These are phyloP conservation scores for Hippocampus kuda DNA, from an alignment of 2,797 vertebrate genomes.

Conservation along the genomic window DNA sequence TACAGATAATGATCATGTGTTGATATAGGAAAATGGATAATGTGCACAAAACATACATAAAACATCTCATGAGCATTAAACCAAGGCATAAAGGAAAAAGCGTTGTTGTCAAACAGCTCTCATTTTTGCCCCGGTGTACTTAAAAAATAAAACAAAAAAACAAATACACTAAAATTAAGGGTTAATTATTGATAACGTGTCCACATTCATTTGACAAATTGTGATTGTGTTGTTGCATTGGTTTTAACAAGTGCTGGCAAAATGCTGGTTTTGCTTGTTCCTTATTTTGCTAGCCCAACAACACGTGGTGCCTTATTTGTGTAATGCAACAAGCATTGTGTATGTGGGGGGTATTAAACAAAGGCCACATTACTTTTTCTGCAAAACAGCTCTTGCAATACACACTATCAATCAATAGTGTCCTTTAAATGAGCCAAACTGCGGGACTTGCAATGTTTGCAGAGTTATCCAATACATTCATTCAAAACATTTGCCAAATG, in stretches of 20 bases:
- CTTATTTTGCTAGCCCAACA: neutral
- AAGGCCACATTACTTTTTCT: neutral
- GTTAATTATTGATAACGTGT: neutral
- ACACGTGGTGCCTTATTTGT: neutral
- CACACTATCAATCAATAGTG: neutral
- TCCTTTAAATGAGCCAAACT: neutral
- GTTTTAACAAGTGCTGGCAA: neutral
- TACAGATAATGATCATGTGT: constrained; percentile 70
- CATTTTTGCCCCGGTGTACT: neutral
- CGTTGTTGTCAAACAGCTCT: constrained; percentile 33
- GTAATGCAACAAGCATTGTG: neutral
- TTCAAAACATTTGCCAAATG: neutral
- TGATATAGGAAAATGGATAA: constrained; percentile 68
- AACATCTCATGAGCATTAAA: constrained; percentile 65
- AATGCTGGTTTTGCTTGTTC: neutral
- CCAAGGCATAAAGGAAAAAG: constrained; percentile 39
- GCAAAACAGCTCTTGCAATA: neutral
- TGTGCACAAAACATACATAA: constrained; percentile 66
- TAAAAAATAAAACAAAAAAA: neutral
- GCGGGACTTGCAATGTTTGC: neutral
- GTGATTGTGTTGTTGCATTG: neutral
- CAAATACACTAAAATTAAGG: neutral
- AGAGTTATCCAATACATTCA: constrained; percentile 1
- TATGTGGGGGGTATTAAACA: neutral
- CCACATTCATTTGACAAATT: neutral